phyloP scores from a whole-genome alignment of 2,113 vertebrate species.

The Sebastes fasciatus region DNA sequence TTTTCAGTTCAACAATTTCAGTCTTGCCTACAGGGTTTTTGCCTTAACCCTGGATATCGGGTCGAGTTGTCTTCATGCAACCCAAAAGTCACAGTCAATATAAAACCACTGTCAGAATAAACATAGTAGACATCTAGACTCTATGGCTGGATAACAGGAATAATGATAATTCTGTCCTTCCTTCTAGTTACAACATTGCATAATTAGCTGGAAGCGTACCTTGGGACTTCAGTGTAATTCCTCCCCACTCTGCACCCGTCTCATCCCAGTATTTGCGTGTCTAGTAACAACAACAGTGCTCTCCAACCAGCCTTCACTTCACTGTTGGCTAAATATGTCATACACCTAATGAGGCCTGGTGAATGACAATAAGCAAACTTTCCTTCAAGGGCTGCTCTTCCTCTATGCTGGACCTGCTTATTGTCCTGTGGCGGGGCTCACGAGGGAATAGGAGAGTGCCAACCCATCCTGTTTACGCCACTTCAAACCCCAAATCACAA shows the following conservation, averaged over 20 bases:
- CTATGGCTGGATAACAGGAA: neutral
- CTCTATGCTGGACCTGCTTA: slow-evolving; percentile 57
- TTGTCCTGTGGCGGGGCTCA: slow-evolving; percentile 61
- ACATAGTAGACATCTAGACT: neutral
- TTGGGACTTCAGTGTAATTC: neutral
- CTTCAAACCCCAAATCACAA: slow-evolving; percentile 66
- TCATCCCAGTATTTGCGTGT: slow-evolving; percentile 21
- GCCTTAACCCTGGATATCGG: no score
- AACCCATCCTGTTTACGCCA: slow-evolving; percentile 80
- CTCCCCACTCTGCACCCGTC: slow-evolving; percentile 3
- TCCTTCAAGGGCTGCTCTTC: slow-evolving; percentile 44
- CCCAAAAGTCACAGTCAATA: neutral
- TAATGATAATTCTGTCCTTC: neutral
- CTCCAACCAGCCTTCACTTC: slow-evolving; percentile 37
- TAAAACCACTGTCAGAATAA: neutral
- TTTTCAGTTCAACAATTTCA: neutral
- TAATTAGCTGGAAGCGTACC: slow-evolving; percentile 14
- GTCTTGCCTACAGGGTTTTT: neutral
- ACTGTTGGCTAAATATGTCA: slow-evolving; percentile 65
- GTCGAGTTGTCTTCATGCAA: neutral
- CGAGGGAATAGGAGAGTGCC: slow-evolving; percentile 58
- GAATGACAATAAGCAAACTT: slow-evolving; percentile 66
- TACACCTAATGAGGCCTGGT: slow-evolving; percentile 49
- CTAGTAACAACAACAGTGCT: slow-evolving; percentile 17
- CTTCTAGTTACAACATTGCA: neutral